Conservation (phyloP, 2,113 vertebrate species). For the Urocolius indicus region DNA sequence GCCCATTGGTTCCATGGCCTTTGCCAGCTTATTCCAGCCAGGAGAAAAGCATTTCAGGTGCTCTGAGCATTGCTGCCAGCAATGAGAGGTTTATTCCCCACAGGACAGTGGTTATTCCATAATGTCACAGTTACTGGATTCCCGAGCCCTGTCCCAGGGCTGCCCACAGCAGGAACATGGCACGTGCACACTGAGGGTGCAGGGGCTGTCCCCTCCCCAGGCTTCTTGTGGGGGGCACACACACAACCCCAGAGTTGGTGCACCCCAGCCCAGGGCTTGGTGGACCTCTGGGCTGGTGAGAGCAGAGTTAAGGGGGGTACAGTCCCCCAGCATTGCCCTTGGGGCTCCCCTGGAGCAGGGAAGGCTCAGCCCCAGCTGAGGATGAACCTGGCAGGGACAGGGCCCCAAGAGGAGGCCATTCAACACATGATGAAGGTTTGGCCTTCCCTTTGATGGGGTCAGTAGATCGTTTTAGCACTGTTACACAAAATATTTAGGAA, state of each 20-base stretch:
- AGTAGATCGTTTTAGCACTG: not conserved
- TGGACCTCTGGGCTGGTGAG: not conserved
- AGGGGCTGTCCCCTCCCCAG: not conserved
- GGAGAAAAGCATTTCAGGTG: not conserved
- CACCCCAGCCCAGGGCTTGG: not conserved
- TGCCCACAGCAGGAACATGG: fast-evolving
- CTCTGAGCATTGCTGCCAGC: not conserved
- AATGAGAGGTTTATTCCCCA: not conserved
- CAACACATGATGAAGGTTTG: not conserved
- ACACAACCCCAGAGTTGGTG: fast-evolving
- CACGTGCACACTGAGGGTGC: not conserved
- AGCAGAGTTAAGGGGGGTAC: not conserved
- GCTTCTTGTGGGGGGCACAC: not conserved
- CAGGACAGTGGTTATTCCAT: not conserved
- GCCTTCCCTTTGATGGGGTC: not conserved
- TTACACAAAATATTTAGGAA: fast-evolving
- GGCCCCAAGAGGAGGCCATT: not conserved
- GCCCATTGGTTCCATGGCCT: fast-evolving
- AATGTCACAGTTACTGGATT: fast-evolving
- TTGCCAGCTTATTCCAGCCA: not conserved
- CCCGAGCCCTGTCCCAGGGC: fast-evolving
- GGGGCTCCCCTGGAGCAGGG: not conserved
- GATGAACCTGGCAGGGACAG: not conserved
- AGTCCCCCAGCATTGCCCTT: not conserved
- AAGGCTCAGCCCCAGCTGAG: not conserved